Base-by-base conservation (phyloP, 2,797 vertebrate species). In the Melanotaenia maccullochi region DNA sequence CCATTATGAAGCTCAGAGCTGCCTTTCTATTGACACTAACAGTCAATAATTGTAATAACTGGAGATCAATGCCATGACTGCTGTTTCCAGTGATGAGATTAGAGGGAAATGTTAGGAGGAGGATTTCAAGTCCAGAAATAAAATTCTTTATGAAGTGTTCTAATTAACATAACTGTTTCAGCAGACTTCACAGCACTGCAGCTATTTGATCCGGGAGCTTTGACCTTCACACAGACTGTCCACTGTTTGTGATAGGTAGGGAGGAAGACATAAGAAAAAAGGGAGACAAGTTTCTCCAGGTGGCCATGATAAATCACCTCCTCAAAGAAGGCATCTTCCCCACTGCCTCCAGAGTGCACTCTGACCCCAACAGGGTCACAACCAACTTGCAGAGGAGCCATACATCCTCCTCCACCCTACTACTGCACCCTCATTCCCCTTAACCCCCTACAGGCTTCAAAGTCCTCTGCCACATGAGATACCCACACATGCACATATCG, bases 201-300 rank as follows among this genome's bases (percentile, higher is more conserved):
- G 67, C 33, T 13, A 60, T 73, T 83, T 68, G 69, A 82, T 79
- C 78, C 75, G 56, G 8, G 58, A 78, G 63, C 69, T 18, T 67
- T 76, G 77, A 73, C 67, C 66, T 73, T 76, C 70, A 65, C 61
- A 36, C 60, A 74, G 70, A 67, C 56, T 35, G 44, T 71, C 73
- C 25, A 60, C 59, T 54, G 44, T 73, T 79, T 18, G 60, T 79
- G 63, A 59, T 22, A 54, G 22, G 20, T 57, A 30, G 22, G 68
- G 28, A 65, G 68, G 49, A 81, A 70, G 47, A 73, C 70, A 71
- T 68, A 68, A 70, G 72, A 75, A 60, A 66, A 77, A 68, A 42
- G 65, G 28, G 66, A 87, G 85, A 85, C 86, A 85, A 89, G 80
- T 86, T 89, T n/a, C 79, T 93, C 93, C 94, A 94, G 91, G 92